phyloP scores from a whole-genome alignment of 2,113 vertebrate species.

The Acanthisitta chloris region DNA sequence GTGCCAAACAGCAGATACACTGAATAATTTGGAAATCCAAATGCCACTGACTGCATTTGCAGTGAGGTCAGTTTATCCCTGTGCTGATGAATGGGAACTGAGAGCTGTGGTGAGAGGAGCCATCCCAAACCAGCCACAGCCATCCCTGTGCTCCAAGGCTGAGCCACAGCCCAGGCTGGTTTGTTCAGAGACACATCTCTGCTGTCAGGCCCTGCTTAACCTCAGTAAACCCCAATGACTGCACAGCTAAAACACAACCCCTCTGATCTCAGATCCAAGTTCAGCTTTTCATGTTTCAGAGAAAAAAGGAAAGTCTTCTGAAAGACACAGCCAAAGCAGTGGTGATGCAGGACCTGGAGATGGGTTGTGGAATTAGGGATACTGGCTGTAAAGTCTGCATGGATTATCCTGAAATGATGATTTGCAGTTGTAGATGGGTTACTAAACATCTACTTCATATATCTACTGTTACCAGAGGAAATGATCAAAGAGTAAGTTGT shows the following conservation, averaged over 20 bases:
- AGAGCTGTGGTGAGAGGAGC: not conserved
- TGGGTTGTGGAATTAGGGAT: not conserved
- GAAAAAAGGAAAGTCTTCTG: not conserved
- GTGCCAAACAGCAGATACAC: not conserved
- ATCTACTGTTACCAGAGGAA: not conserved
- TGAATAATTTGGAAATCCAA: not conserved
- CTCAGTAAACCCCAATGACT: not conserved
- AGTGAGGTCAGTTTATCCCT: not conserved
- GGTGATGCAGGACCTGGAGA: not conserved
- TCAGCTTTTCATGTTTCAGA: not conserved
- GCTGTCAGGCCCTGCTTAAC: not conserved
- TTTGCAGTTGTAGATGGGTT: not conserved
- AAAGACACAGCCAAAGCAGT: not conserved
- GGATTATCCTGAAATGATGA: not conserved
- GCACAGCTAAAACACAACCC: not conserved
- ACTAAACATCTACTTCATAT: not conserved
- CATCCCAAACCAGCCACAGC: not conserved
- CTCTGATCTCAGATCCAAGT: not conserved
- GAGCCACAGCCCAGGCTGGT: not conserved
- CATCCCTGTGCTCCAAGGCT: not conserved
- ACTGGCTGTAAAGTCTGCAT: not conserved
- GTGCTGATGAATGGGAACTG: not conserved
- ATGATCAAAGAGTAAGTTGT: not conserved
- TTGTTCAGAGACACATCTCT: not conserved
- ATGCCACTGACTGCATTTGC: not conserved